These are phyloP conservation scores for Hiodon tergisus DNA, from an alignment of 2,113 vertebrate species.

Conservation along the genomic window DNA sequence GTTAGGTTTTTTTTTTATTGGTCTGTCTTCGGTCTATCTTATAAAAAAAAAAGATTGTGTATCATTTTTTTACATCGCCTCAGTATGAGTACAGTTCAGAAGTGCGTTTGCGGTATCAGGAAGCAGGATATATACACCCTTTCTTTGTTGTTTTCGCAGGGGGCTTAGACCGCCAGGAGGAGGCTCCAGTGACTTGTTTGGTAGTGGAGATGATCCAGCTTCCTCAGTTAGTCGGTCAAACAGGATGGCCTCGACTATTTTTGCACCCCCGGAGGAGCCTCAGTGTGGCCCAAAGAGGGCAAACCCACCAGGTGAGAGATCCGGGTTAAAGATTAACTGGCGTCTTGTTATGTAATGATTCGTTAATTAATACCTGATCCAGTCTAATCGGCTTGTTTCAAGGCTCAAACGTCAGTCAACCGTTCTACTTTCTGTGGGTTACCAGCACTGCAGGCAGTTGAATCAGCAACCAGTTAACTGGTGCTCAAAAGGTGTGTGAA, in stretches of 20 bases:
- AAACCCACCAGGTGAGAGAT: constrained; percentile 82
- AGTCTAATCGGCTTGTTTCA: not conserved
- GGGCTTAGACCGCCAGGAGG: constrained; percentile 83
- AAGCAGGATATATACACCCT: not conserved
- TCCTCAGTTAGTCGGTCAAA: constrained; percentile 63
- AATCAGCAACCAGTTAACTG: not conserved
- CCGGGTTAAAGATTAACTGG: not conserved
- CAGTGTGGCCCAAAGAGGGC: constrained; percentile 71
- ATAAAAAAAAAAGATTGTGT: too few species aligned
- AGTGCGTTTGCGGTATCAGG: too few species aligned
- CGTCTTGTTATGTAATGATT: not conserved
- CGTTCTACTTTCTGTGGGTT: not conserved
- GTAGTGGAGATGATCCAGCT: constrained; percentile 66
- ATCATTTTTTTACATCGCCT: too few species aligned
- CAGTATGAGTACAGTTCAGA: too few species aligned
- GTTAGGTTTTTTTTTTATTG: not conserved
- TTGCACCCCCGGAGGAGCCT: constrained; percentile 70
- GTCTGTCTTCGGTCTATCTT: too few species aligned
- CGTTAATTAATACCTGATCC: not conserved
- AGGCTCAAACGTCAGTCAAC: not conserved
- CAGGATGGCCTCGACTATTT: constrained; percentile 85
- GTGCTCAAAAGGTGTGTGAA: too few species aligned
- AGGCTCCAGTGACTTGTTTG: constrained; percentile 77
- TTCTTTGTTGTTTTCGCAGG: constrained; percentile 46
- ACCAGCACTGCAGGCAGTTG: not conserved